Percentiles rank a stretch among this genome's conserved stretches.
Conservation (phyloP, 1,140 invertebrate species). For the Maconellicoccus hirsutus region DNA sequence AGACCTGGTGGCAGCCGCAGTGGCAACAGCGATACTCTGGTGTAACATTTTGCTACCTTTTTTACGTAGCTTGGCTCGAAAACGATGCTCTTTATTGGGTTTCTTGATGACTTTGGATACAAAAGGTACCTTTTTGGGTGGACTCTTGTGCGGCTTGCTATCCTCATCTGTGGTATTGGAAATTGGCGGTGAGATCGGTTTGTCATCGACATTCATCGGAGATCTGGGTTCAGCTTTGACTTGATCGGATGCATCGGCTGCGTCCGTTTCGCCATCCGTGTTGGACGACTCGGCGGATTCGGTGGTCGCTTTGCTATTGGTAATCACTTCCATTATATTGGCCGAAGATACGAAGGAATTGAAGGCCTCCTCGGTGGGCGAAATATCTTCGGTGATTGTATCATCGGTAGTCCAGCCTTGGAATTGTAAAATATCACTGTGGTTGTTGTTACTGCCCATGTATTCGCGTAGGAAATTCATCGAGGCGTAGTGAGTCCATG, state of each 20-base stretch:
- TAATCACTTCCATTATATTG: neutral
- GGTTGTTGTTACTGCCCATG: conserved; percentile 16
- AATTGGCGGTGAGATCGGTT: no score
- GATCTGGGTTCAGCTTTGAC: conserved; percentile 1
- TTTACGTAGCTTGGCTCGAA: conserved; percentile 25
- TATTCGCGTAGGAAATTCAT: conserved; percentile 14
- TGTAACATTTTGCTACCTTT: neutral
- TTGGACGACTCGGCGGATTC: neutral
- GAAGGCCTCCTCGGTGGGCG: neutral
- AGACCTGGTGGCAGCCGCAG: neutral
- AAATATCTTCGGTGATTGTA: neutral
- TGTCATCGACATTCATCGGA: no score
- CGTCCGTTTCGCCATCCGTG: neutral
- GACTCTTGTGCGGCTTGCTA: no score
- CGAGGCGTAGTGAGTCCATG: conserved; percentile 10
- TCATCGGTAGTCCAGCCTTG: neutral
- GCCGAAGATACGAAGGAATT: neutral
- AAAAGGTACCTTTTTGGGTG: neutral
- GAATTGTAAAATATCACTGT: neutral
- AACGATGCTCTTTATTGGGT: neutral
- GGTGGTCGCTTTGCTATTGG: neutral
- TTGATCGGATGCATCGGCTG: neutral
- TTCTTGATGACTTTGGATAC: neutral
- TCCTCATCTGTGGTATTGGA: no score
- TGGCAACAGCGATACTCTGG: neutral